These are phyloP conservation scores for Dioctria rufipes DNA, from an alignment of 2,888 invertebrate genomes.

Conservation along the genomic window DNA sequence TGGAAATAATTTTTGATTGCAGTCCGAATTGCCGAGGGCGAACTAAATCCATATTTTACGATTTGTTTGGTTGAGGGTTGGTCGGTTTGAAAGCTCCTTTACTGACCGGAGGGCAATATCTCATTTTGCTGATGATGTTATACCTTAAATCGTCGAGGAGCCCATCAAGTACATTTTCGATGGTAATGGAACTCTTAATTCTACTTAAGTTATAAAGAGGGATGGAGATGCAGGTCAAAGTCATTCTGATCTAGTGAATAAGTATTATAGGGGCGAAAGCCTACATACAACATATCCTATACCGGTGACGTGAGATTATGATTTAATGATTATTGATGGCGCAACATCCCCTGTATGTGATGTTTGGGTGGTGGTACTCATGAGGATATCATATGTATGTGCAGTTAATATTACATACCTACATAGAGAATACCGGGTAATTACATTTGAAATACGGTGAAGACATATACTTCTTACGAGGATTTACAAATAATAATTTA, in stretches of 20 bases:
- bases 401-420: conserved; percentile 26
- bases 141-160: conserved; percentile 27
- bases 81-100: conserved; percentile 12
- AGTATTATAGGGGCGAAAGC: conserved; percentile 23
- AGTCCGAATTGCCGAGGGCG: neutral
- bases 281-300: neutral
- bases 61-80: conserved; percentile 37
- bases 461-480: conserved; percentile 37
- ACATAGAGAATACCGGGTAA: conserved; percentile 42
- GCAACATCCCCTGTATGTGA: conserved; percentile 7
- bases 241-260: conserved; percentile 28
- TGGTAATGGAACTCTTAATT: conserved; percentile 50
- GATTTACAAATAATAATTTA: conserved; percentile 57
- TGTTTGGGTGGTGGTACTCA: conserved; percentile 19
- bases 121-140: conserved; percentile 23
- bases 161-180: conserved; percentile 44
- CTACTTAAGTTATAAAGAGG: conserved; percentile 27
- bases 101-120: neutral
- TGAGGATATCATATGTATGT: conserved; percentile 19
- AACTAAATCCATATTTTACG: conserved; percentile 35
- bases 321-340: conserved; percentile 58
- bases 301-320: conserved; percentile 56
- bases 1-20: conserved; percentile 45
- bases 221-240: conserved; percentile 15
- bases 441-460: conserved; percentile 53